Conservation (phyloP, 2,797 vertebrate genomes). For the Macropodus opercularis region DNA sequence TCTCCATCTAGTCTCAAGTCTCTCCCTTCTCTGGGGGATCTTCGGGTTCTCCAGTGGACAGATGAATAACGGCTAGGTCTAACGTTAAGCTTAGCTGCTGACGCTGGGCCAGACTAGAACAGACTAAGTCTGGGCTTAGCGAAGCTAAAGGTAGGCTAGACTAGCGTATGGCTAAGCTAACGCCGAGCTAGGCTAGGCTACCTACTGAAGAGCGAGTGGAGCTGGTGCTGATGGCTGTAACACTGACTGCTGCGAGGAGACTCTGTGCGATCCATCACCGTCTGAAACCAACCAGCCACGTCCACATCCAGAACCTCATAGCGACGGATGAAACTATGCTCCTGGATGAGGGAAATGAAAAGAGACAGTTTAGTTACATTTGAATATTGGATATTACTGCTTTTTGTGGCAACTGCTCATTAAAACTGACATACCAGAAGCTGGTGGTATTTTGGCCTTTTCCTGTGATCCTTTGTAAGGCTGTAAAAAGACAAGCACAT, state of each 20-base stretch:
- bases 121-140: constrained; percentile 59
- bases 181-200: constrained; percentile 79
- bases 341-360: constrained; percentile 70
- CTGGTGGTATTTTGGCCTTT: constrained; percentile 99
- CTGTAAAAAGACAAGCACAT: constrained; percentile 70
- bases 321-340: constrained; percentile 91
- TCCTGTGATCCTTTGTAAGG: constrained; percentile 99
- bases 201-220: constrained; percentile 95
- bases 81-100: constrained; percentile 58
- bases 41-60: constrained; percentile 55
- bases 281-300: constrained; percentile 95
- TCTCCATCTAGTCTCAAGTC: constrained; percentile 33
- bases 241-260: constrained; percentile 92
- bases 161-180: constrained; percentile 54
- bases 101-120: constrained; percentile 63
- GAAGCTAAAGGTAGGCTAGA: constrained; percentile 66
- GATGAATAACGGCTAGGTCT: constrained; percentile 48
- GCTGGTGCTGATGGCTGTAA: constrained; percentile 92
- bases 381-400: background rate
- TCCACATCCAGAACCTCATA: constrained; percentile 94
- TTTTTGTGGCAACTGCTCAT: background rate
- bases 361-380: background rate
- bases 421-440: constrained; percentile 86
- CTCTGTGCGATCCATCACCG: constrained; percentile 95
- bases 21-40: constrained; percentile 41